Conservation (phyloP, 2,888 invertebrate species). For the Luperina nickerlii region DNA sequence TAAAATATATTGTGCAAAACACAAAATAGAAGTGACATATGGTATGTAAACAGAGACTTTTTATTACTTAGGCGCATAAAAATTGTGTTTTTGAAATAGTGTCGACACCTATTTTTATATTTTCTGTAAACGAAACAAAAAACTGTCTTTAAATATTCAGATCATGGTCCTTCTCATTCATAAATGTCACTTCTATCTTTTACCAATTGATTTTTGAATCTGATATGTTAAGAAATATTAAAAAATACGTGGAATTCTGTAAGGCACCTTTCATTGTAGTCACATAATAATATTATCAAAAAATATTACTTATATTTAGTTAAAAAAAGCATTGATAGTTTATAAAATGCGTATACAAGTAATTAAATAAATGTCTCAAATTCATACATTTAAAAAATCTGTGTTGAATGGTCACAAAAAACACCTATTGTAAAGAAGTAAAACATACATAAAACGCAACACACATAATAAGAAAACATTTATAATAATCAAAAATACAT, state of each 20-base stretch:
- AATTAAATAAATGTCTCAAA: constrained; percentile 7
- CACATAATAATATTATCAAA: constrained; percentile 45
- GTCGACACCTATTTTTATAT: neutral
- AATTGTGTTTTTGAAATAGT: neutral
- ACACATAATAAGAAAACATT: constrained; percentile 7
- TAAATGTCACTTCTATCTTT: constrained; percentile 38
- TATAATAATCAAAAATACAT: neutral
- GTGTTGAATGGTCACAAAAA: neutral
- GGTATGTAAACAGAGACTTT: neutral
- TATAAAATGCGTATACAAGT: constrained; percentile 38
- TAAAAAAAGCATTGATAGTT: constrained; percentile 21
- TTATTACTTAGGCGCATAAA: neutral
- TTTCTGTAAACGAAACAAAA: neutral
- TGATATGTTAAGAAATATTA: constrained; percentile 42
- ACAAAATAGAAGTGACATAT: constrained; percentile 32
- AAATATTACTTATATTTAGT: constrained; percentile 34
- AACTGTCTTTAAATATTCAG: neutral
- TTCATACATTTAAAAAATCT: constrained; percentile 10
- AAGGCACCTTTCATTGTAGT: constrained; percentile 54
- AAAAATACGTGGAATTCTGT: constrained; percentile 51
- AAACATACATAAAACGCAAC: constrained; percentile 8
- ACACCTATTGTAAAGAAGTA: constrained; percentile 4
- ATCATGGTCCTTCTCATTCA: neutral
- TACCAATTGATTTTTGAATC: constrained; percentile 1
- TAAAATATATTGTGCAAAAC: constrained; percentile 33